Percentiles rank a stretch among this genome's conserved stretches.
Conservation (phyloP, 2,113 vertebrate genomes). For the Psephotus haematonotus region DNA sequence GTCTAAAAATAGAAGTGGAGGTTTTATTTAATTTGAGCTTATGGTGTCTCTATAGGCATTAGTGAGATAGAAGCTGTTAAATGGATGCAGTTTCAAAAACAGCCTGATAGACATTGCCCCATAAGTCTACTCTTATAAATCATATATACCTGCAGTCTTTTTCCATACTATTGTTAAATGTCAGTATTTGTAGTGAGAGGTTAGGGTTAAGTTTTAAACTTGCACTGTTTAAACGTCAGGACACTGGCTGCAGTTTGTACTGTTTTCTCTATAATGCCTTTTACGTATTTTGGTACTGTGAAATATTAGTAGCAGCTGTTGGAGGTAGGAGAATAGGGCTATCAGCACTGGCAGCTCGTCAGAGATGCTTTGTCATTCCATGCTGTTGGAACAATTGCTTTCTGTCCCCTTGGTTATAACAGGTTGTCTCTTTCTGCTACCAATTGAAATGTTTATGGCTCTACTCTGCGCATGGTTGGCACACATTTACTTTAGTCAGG, state of each 20-base stretch:
- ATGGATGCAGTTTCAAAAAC: background rate
- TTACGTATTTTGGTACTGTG: background rate
- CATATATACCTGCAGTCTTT: background rate
- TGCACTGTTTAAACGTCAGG: background rate
- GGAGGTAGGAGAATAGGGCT: background rate
- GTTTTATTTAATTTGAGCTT: background rate
- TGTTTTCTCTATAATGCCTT: background rate
- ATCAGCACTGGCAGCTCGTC: background rate
- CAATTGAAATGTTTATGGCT: background rate
- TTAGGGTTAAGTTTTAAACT: background rate
- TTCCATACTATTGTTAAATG: background rate
- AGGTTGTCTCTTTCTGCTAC: background rate
- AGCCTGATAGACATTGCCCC: background rate
- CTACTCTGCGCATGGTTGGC: rapidly evolving
- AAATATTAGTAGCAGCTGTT: background rate
- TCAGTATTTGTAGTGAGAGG: background rate
- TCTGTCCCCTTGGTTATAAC: background rate
- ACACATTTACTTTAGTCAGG: background rate
- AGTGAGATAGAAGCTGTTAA: background rate
- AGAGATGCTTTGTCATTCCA: background rate
- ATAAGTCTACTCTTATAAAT: background rate
- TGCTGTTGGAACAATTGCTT: background rate
- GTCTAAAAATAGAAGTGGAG: background rate
- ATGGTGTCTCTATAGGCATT: background rate
- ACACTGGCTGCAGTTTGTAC: background rate